A percentile compares a stretch with the other conserved stretches of the same genome.
phyloP scores from a whole-genome alignment of 2,113 vertebrate genomes.

The Cathartes aura region DNA sequence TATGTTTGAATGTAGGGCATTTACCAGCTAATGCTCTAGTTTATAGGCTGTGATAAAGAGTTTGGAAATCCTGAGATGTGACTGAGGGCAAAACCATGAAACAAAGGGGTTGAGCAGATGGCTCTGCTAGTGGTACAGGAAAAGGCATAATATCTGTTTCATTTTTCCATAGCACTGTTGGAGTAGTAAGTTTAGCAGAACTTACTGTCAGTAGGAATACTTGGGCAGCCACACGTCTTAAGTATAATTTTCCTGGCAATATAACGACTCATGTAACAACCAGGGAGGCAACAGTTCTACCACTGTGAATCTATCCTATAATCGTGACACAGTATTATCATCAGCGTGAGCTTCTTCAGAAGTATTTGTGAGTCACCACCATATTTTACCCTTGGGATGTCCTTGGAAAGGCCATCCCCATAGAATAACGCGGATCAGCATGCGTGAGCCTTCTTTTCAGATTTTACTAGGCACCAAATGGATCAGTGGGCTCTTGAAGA shows the following conservation, averaged over 20 bases:
- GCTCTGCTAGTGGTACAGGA: background rate
- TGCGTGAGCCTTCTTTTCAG: background rate
- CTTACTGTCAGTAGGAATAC: background rate
- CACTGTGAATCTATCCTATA: background rate
- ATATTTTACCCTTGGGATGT: background rate
- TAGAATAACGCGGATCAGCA: background rate
- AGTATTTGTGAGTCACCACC: background rate
- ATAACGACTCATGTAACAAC: background rate
- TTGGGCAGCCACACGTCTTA: background rate
- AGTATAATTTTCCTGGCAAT: background rate
- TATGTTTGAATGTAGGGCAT: background rate
- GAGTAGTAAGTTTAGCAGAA: background rate
- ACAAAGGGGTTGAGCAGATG: background rate
- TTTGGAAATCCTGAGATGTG: background rate
- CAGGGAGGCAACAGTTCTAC: background rate
- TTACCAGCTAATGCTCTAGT: background rate
- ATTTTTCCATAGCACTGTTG: background rate
- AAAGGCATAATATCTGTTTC: background rate
- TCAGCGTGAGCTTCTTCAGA: background rate
- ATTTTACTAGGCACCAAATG: background rate
- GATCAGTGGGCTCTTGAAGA: background rate
- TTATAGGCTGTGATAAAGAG: background rate
- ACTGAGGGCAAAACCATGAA: background rate
- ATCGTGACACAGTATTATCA: background rate
- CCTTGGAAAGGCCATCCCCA: background rate